Percentiles rank a stretch among this genome's conserved stretches.
Evolutionary conservation across 2,888 invertebrate genomes (phyloP).

Genomic region (Orthosia incerta): DNA sequence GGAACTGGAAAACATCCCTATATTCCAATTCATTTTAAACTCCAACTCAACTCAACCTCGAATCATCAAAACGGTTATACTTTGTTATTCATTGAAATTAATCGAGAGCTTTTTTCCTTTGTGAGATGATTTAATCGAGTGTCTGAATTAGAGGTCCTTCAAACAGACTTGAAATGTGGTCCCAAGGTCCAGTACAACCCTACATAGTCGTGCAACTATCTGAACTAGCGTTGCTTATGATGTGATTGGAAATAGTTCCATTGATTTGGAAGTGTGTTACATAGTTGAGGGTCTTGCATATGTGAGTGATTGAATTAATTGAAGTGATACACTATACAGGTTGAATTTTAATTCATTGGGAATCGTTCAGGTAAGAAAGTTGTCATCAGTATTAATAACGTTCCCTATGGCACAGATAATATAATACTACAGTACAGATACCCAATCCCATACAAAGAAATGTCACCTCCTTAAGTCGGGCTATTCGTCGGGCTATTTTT

Average conservation of each 20-base stretch:
- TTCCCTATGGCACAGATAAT: no score
- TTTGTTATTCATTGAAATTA: background rate
- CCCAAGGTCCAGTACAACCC: background rate
- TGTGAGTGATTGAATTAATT: conserved; percentile 4
- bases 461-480: no score
- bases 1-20: no score
- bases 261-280: conserved; percentile 7
- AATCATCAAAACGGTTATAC: background rate
- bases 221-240: conserved; percentile 11
- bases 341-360: no score
- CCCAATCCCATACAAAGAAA: no score
- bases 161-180: background rate
- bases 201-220: background rate
- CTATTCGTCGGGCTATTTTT: no score
- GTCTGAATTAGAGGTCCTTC: background rate
- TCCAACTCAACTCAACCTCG: background rate
- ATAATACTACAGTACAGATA: no score
- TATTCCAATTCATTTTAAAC: no score
- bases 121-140: background rate
- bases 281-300: background rate
- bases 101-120: background rate
- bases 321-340: background rate
- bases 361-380: no score
- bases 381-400: no score
- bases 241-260: conserved; percentile 28